Evolutionary conservation across 2,113 vertebrate genomes (phyloP).

Genomic region (Cottus gobio): DNA sequence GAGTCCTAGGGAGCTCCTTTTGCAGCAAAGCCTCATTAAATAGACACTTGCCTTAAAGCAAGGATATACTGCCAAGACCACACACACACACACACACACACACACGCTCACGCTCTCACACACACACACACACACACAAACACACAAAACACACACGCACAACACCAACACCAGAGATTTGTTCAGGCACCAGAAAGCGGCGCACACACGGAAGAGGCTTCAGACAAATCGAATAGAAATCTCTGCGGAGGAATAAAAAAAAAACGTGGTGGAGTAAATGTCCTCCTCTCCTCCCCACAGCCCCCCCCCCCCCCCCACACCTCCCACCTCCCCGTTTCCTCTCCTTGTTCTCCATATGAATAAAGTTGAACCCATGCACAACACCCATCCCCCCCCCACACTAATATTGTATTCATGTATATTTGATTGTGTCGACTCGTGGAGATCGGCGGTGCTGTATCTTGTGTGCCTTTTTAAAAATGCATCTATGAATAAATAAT

Average conservation of each 20-base stretch:
- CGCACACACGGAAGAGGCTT: constrained; percentile 9
- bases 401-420: constrained; percentile 75
- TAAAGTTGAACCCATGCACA: constrained; percentile 58
- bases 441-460: constrained; percentile 69
- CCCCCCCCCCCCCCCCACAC: too few species aligned
- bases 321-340: constrained; percentile 35
- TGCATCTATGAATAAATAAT: constrained; percentile 79
- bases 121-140: constrained; percentile 6
- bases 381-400: background rate
- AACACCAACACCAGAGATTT: constrained; percentile 19
- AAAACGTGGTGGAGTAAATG: background rate
- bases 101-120: too few species aligned
- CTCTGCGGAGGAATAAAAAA: constrained; percentile 30
- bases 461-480: constrained; percentile 77
- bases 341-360: constrained; percentile 51
- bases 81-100: constrained; percentile 32
- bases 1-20: constrained; percentile 65
- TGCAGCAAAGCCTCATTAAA: constrained; percentile 81
- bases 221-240: constrained; percentile 47
- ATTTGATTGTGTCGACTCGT: constrained; percentile 78
- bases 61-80: constrained; percentile 66
- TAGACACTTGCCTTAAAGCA: constrained; percentile 74
- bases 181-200: constrained; percentile 29
- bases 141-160: constrained; percentile 7
- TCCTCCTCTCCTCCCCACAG: constrained; percentile 9